Evolutionary conservation across 2,888 invertebrate species (phyloP), one percentile per base, ranked within the genome.

Genomic region (Drosophila demipolita): DNA sequence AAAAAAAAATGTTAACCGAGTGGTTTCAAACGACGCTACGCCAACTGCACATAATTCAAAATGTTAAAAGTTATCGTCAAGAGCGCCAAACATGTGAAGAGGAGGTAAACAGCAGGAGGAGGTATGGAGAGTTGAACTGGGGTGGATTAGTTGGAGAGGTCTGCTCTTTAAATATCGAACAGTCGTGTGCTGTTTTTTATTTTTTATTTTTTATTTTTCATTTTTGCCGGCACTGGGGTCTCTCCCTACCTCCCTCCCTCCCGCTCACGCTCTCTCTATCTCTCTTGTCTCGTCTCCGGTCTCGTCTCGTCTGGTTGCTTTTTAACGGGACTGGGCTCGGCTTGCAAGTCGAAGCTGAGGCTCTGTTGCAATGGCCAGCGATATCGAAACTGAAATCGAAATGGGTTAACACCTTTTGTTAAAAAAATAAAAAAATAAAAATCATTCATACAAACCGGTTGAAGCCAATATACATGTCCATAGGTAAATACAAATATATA

Each of bases 51-150:
- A 87, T 90, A 90, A 87, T 83, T 87, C 78, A 86, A 87, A 87
- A 87, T 87, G 87, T 83, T 90, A 87, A 87, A 87, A 87, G 87
- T 87, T 87, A 90, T 78, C 77, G 77, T 85, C 86, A 89, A 89
- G 90, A 87, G 86, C 83, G 86, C 71, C 42, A 69, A 63, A 54
- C 64, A 65, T 76, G 64, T 48, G 52, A 48, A 32, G 49, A 45
- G 40, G 45, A 45, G 45, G 45, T 45, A 45, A 45, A 45, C 45
- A 7, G 45, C 45, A 15, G 45, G 20, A 15, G 40, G 3, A 3
- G 29, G 33, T 36, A 9, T 33, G 42, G 58, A 12, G 38, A 49
- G 23, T 40, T 49, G 20, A 3, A 15, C 45, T 23, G 20, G 45
- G 45, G 45, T 45, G 42, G 54, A 12, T 32, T 23, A 50, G 20